These are phyloP conservation scores for Epinephelus coioides DNA, from an alignment of 2,797 vertebrate genomes.

Conservation along the genomic window DNA sequence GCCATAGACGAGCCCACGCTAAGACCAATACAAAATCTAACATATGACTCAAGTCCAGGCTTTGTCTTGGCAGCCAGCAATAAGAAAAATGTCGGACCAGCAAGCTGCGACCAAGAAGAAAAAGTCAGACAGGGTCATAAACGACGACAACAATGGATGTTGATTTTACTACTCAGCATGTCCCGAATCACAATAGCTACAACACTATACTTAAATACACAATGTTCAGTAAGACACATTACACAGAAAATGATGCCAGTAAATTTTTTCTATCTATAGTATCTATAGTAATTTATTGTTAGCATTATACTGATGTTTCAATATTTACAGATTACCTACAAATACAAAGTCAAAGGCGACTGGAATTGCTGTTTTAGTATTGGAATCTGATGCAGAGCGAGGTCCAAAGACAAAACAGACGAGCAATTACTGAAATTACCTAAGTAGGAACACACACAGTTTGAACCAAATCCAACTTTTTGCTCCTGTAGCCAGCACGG, in stretches of 20 bases:
- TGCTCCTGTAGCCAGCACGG: not conserved
- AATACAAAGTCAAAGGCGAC: not conserved
- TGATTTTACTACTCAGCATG: not conserved
- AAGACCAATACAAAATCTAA: constrained; percentile 1
- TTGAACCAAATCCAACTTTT: not conserved
- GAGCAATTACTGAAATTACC: not conserved
- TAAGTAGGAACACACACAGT: constrained; percentile 1
- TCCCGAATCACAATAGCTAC: not conserved
- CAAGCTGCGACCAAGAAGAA: not conserved
- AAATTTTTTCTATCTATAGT: not conserved
- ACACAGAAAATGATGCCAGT: not conserved
- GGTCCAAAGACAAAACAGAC: not conserved
- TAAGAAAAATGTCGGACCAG: not conserved
- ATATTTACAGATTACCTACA: not conserved
- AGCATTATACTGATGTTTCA: not conserved
- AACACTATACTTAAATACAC: not conserved
- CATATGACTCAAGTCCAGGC: constrained; percentile 31
- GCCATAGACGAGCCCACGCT: constrained; percentile 24
- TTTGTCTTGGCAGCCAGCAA: constrained; percentile 6
- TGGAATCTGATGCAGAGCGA: constrained; percentile 11
- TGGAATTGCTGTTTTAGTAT: not conserved
- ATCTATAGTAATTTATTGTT: not conserved
- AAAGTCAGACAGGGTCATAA: not conserved
- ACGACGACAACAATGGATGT: not conserved
- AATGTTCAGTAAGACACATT: not conserved